Conservation (phyloP, 2,113 vertebrate species). For the Phainopepla nitens region DNA sequence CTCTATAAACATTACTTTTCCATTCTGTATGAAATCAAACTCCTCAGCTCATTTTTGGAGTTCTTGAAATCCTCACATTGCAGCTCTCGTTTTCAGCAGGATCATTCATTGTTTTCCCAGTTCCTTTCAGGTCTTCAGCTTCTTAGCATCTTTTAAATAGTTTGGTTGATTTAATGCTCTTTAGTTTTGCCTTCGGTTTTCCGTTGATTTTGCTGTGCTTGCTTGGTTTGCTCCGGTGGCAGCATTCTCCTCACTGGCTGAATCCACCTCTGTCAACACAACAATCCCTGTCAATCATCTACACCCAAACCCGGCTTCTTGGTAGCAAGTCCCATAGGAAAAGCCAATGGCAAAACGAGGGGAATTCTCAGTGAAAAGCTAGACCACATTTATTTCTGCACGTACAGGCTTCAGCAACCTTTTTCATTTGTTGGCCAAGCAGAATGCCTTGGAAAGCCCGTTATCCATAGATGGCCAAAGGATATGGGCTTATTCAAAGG, state of each 20-base stretch:
- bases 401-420: neutral
- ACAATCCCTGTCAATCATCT: neutral
- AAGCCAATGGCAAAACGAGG: neutral
- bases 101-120: neutral
- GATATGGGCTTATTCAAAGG: neutral
- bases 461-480: neutral
- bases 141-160: neutral
- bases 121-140: neutral
- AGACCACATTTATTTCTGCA: neutral
- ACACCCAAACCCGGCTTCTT: neutral
- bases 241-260: neutral
- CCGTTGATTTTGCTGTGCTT: neutral
- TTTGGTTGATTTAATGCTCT: neutral
- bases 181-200: neutral
- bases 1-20: neutral
- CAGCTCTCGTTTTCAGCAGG: neutral
- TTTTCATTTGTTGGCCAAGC: neutral
- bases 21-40: neutral
- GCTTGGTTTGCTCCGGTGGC: neutral
- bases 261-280: neutral
- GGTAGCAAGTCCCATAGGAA: neutral
- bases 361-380: neutral
- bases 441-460: neutral
- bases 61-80: neutral
- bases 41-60: neutral